phyloP scores from a whole-genome alignment of 2,113 vertebrate species.

The Phyllostomus hastatus region DNA sequence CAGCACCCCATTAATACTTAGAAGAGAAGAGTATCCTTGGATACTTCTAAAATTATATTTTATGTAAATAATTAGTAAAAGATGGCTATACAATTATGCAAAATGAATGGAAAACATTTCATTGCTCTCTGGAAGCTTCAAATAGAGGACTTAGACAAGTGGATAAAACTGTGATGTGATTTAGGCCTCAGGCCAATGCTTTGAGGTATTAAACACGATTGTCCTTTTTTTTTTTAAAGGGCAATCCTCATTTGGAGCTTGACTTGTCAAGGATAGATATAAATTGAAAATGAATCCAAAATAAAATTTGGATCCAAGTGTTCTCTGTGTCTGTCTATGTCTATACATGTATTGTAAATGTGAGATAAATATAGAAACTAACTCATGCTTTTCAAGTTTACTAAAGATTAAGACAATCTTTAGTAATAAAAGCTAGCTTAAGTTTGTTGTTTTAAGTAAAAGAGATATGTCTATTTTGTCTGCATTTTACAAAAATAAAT shows the following conservation, averaged over 20 bases:
- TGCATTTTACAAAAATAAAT: not conserved
- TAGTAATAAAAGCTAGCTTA: not conserved
- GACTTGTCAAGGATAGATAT: not conserved
- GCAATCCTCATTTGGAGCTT: not conserved
- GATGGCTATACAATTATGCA: not conserved
- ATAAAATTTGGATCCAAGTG: not conserved
- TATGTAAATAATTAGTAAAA: not conserved
- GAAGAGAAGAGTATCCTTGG: not conserved
- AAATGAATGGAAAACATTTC: not conserved
- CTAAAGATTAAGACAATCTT: not conserved
- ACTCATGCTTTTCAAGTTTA: not conserved
- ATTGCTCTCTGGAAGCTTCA: not conserved
- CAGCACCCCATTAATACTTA: not conserved
- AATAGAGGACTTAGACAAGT: not conserved
- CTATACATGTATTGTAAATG: not conserved
- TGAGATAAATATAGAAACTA: not conserved
- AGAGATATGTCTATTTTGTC: not conserved
- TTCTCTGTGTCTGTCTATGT: not conserved
- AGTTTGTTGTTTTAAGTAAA: not conserved
- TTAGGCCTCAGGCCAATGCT: not conserved
- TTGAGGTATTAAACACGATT: not conserved
- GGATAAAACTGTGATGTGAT: not conserved
- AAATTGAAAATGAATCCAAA: not conserved
- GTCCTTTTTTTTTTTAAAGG: not conserved
- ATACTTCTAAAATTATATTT: not conserved